Evolutionary conservation across 2,113 vertebrate species (phyloP).

Genomic region (Cololabis saira): DNA sequence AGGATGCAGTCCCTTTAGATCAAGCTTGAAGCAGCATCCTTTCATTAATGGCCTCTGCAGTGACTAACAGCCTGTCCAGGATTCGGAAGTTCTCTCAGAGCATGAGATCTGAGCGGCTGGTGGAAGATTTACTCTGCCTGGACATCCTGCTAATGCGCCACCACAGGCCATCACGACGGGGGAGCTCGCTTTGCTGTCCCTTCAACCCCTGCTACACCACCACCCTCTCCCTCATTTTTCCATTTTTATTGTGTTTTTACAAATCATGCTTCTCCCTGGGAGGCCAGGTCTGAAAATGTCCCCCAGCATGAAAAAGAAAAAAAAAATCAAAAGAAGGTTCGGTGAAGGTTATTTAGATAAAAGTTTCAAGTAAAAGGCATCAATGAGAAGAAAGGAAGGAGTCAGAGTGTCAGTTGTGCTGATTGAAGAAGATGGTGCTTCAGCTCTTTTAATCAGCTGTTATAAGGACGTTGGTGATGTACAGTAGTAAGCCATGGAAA

Average conservation of each 20-base stretch:
- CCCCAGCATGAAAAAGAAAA: slow-evolving; percentile 34
- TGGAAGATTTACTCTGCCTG: slow-evolving; percentile 58
- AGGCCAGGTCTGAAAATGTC: slow-evolving; percentile 54
- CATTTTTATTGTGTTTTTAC: slow-evolving; percentile 72
- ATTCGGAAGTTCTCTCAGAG: slow-evolving; percentile 34
- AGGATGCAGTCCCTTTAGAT: neutral
- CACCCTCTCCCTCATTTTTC: slow-evolving; percentile 53
- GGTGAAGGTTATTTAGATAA: slow-evolving; percentile 60
- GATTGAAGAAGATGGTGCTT: slow-evolving; percentile 8
- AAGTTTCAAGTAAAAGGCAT: slow-evolving; percentile 36
- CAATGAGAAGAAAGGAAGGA: slow-evolving; percentile 25
- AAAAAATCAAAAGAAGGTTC: slow-evolving; percentile 38
- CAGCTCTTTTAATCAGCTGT: slow-evolving; percentile 20
- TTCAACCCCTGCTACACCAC: slow-evolving; percentile 20
- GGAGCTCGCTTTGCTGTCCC: slow-evolving; percentile 45
- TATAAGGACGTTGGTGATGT: neutral
- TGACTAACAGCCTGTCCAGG: slow-evolving; percentile 31
- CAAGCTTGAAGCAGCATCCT: neutral
- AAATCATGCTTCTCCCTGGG: slow-evolving; percentile 64
- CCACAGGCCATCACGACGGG: slow-evolving; percentile 59
- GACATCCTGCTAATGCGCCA: slow-evolving; percentile 70
- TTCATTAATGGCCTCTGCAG: neutral
- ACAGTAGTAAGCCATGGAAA: neutral
- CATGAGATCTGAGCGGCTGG: slow-evolving; percentile 18
- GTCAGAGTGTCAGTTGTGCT: neutral